Evolutionary conservation across 2,797 vertebrate species (phyloP).

Genomic region (Lycodopsis pacificus): DNA sequence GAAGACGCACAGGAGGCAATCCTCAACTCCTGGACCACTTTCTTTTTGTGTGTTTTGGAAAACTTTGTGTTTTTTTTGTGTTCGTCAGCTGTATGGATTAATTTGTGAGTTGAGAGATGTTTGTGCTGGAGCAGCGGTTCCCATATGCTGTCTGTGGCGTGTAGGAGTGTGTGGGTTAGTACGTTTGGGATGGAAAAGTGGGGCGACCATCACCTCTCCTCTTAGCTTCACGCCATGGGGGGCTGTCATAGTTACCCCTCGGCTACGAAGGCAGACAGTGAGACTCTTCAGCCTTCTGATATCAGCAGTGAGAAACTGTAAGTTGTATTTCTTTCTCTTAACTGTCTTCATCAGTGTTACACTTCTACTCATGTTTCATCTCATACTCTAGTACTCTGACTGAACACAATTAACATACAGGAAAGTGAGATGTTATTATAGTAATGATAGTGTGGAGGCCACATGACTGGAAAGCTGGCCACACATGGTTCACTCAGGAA

Average conservation of each 20-base stretch:
- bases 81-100: conserved; percentile 53
- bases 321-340: conserved; percentile 56
- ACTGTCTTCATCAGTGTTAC: neutral
- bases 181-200: conserved; percentile 80
- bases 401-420: neutral
- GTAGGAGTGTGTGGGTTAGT: conserved; percentile 54
- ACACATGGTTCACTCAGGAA: conserved; percentile 74
- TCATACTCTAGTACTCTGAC: neutral
- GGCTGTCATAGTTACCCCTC: conserved; percentile 86
- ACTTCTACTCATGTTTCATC: neutral
- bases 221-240: conserved; percentile 82
- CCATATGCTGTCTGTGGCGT: conserved; percentile 47
- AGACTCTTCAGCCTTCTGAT: conserved; percentile 65
- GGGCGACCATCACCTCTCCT: conserved; percentile 66
- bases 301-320: conserved; percentile 77
- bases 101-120: conserved; percentile 48
- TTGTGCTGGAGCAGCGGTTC: conserved; percentile 33
- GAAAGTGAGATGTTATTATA: conserved; percentile 6
- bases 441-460: conserved; percentile 21
- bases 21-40: conserved; percentile 39
- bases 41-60: conserved; percentile 25
- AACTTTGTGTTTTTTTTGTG: conserved; percentile 33
- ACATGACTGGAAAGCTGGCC: conserved; percentile 35
- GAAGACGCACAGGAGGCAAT: conserved; percentile 22
- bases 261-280: conserved; percentile 68